Evolutionary conservation across 2,113 vertebrate genomes (phyloP).

Genomic region (Notothenia coriiceps): DNA sequence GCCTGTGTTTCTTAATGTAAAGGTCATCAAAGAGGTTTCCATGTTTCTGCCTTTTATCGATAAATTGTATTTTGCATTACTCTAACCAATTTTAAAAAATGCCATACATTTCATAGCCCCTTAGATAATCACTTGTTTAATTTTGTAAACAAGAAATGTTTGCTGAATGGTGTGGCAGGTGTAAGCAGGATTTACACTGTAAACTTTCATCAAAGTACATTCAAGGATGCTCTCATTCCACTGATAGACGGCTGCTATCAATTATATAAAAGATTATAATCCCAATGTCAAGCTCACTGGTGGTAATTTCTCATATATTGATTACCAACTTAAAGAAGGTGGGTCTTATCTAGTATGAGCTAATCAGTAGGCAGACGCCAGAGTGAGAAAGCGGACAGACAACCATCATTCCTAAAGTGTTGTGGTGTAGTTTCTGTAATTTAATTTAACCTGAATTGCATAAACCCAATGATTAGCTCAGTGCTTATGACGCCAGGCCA

Average conservation of each 20-base stretch:
- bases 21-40: neutral
- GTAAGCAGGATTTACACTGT: neutral
- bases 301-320: slow-evolving; percentile 1
- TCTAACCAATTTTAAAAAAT: neutral
- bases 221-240: neutral
- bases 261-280: neutral
- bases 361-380: no score
- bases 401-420: neutral
- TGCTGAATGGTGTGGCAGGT: neutral
- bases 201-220: neutral
- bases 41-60: neutral
- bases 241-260: neutral
- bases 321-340: neutral
- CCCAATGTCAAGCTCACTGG: neutral
- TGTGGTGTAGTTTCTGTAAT: neutral
- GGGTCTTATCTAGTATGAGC: no score
- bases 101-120: neutral
- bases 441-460: neutral
- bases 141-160: no score
- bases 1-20: neutral
- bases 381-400: no score
- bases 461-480: neutral
- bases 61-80: neutral
- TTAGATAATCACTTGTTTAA: neutral
- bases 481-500: neutral